These are phyloP conservation scores for Atta texana DNA, from an alignment of 1,140 invertebrate genomes.

Conservation along the genomic window DNA sequence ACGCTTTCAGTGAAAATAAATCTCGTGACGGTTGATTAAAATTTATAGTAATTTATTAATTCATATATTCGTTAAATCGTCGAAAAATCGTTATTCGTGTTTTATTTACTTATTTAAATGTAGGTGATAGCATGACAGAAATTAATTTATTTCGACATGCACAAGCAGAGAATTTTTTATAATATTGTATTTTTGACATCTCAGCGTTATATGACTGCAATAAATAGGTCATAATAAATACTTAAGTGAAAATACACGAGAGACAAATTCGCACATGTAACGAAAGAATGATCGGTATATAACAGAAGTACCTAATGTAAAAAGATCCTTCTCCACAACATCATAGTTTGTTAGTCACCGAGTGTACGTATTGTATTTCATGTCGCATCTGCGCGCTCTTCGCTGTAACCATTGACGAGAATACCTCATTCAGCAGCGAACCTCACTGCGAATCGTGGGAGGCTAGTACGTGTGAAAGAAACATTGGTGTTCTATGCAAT, in stretches of 20 bases:
- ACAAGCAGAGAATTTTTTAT: not conserved
- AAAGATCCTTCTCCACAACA: not conserved
- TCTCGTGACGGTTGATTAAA: conserved; percentile 10
- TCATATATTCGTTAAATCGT: conserved; percentile 3
- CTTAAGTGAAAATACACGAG: not conserved
- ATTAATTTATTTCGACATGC: conserved; percentile 19
- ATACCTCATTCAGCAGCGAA: conserved; percentile 26
- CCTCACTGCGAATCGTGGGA: conserved; percentile 15
- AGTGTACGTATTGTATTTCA: not conserved
- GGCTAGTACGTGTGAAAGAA: not conserved
- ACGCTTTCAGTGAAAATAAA: conserved; percentile 14
- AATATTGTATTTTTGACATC: conserved; percentile 3
- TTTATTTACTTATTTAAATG: not conserved
- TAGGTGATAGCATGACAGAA: not conserved
- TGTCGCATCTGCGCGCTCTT: not conserved
- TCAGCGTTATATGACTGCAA: not conserved
- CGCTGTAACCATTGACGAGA: not conserved
- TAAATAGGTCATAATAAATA: not conserved
- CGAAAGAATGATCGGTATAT: not conserved
- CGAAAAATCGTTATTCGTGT: not conserved
- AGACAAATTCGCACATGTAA: not conserved
- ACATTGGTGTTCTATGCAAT: not conserved
- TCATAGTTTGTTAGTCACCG: conserved; percentile 10
- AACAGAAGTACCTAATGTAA: not conserved
- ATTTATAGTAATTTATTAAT: conserved; percentile 33